Conservation (phyloP, 2,113 vertebrate genomes). For the Ramphastos sulfuratus region DNA sequence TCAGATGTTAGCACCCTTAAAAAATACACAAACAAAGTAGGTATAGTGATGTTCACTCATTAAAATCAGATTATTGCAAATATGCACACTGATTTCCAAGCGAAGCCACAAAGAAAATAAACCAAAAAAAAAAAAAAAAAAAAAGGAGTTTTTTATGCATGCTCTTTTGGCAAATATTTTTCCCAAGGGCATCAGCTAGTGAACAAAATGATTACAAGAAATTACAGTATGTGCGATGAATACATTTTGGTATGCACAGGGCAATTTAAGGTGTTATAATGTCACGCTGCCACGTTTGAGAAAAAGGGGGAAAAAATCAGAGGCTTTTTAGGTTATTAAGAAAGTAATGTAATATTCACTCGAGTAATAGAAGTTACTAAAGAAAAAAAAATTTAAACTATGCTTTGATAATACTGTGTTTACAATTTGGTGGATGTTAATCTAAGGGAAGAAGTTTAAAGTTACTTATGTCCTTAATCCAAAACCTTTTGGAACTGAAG, state of each 20-base stretch:
- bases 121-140: not conserved
- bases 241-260: slow-evolving; percentile 5
- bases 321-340: not conserved
- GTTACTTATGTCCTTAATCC: not conserved
- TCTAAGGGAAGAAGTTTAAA: not conserved
- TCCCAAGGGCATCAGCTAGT: not conserved
- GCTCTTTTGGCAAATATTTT: slow-evolving; percentile 31
- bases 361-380: not conserved
- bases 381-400: not conserved
- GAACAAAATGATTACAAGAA: slow-evolving; percentile 11
- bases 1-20: not conserved
- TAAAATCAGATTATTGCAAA: slow-evolving; percentile 23
- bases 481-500: not conserved
- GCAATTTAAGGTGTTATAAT: slow-evolving; percentile 25
- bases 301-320: not conserved
- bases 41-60: not conserved
- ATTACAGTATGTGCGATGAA: slow-evolving; percentile 7
- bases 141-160: not conserved
- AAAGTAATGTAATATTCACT: not conserved
- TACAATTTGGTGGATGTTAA: not conserved
- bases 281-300: not conserved
- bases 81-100: not conserved
- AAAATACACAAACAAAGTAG: not conserved
- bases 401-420: not conserved
- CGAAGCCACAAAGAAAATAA: not conserved